Conservation (phyloP, 2,888 invertebrate genomes). For the Scaptomyza caliginosa region DNA sequence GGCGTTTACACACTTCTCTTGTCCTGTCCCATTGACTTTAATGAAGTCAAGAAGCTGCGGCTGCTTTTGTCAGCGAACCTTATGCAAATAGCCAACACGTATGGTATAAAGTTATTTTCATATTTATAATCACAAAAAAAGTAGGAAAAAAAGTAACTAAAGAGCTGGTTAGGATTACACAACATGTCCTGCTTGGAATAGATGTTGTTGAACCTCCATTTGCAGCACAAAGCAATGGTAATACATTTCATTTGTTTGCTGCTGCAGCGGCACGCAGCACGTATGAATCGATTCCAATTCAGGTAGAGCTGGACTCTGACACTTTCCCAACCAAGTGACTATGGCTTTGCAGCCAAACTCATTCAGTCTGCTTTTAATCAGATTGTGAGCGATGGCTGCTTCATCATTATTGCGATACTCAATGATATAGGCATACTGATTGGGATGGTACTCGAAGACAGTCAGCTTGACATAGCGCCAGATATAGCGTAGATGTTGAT, state of each 20-base stretch:
- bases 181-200: not conserved
- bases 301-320: not conserved
- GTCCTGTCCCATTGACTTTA: constrained; percentile 56
- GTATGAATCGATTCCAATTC: not conserved
- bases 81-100: not conserved
- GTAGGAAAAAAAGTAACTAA: not conserved
- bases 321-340: constrained; percentile 33
- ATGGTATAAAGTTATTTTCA: not conserved
- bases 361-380: constrained; percentile 3
- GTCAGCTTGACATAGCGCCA: constrained; percentile 58
- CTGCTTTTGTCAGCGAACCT: constrained; percentile 25
- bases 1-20: not conserved
- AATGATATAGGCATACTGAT: constrained; percentile 61
- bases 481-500: constrained; percentile 45
- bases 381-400: constrained; percentile 67
- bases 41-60: constrained; percentile 75
- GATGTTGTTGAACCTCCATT: constrained; percentile 11
- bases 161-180: no score
- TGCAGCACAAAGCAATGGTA: constrained; percentile 38
- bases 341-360: constrained; percentile 28
- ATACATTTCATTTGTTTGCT: no score
- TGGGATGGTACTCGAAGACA: constrained; percentile 40
- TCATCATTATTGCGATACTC: constrained; percentile 72
- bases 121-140: constrained; percentile 36
- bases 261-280: constrained; percentile 20